Evolutionary conservation across 2,888 invertebrate genomes (phyloP).

Genomic region (Hoplodrina ambigua): DNA sequence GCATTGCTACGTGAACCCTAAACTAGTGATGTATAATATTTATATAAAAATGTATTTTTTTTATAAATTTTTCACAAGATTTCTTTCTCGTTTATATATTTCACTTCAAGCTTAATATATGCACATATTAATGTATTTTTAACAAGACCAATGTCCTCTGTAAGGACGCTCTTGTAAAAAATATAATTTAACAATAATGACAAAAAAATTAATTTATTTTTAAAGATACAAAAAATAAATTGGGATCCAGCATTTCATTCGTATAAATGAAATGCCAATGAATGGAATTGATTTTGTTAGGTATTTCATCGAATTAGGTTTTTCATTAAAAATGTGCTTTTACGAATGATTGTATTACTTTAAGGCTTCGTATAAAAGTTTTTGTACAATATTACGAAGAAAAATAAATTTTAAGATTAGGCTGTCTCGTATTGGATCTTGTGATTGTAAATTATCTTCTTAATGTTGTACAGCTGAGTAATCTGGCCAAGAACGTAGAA

Average conservation of each 20-base stretch:
- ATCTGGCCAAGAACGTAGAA: too few relatives aligned
- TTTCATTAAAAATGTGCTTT: not conserved
- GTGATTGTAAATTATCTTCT: not conserved
- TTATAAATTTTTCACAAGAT: not conserved
- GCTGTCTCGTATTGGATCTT: not conserved
- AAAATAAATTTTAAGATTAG: constrained; percentile 1
- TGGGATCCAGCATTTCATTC: not conserved
- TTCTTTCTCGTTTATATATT: not conserved
- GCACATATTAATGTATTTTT: constrained; percentile 17
- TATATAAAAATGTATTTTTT: not conserved
- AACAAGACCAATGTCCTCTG: constrained; percentile 20
- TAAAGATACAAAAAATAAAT: constrained; percentile 7
- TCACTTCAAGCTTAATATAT: not conserved
- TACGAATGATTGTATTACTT: constrained; percentile 1
- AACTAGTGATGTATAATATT: not conserved
- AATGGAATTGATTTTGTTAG: constrained; percentile 13
- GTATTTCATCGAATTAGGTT: not conserved
- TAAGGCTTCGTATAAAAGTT: not conserved
- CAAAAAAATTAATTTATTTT: constrained; percentile 1
- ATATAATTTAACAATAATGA: not conserved
- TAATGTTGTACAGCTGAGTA: too few relatives aligned
- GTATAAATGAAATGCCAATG: not conserved
- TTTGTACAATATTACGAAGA: not conserved
- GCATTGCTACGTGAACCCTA: constrained; percentile 2
- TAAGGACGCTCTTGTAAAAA: not conserved